phyloP scores from a whole-genome alignment of 2,888 invertebrate genomes.

The Phymatocera aterrima region DNA sequence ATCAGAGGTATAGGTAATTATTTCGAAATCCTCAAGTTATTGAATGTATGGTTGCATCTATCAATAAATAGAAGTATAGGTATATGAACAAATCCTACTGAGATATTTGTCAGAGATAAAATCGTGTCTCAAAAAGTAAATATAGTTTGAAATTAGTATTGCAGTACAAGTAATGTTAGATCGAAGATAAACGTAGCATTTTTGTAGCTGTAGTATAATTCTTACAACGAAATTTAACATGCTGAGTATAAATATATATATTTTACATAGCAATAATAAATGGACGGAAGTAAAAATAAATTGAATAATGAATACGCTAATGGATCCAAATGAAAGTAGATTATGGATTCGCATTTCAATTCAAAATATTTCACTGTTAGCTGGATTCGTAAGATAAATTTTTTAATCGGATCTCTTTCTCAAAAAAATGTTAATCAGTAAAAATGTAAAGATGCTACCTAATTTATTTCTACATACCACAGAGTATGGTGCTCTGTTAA shows the following conservation, averaged over 20 bases:
- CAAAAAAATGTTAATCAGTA: not conserved
- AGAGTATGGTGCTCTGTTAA: not conserved
- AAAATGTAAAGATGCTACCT: not conserved
- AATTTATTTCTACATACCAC: not conserved
- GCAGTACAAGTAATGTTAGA: not conserved
- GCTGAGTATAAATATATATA: not conserved
- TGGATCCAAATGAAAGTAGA: not conserved
- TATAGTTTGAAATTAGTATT: not conserved
- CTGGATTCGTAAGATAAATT: not conserved
- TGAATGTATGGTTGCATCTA: not conserved
- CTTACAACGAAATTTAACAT: not conserved
- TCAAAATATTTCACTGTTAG: not conserved
- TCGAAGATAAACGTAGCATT: not conserved
- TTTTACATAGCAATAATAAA: not conserved
- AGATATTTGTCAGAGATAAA: not conserved
- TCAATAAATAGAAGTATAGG: not conserved
- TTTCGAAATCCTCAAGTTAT: slow-evolving; percentile 1
- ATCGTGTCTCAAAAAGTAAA: not conserved
- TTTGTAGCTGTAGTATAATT: not conserved
- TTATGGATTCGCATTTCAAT: not conserved
- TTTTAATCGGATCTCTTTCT: not conserved
- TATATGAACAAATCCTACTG: not conserved
- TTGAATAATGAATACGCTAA: not conserved
- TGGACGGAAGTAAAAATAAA: not conserved
- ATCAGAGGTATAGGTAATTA: slow-evolving; percentile 19